These are phyloP conservation scores for Ptychochromis oligacanthus DNA, from an alignment of 2,113 vertebrate genomes.

Conservation along the genomic window DNA sequence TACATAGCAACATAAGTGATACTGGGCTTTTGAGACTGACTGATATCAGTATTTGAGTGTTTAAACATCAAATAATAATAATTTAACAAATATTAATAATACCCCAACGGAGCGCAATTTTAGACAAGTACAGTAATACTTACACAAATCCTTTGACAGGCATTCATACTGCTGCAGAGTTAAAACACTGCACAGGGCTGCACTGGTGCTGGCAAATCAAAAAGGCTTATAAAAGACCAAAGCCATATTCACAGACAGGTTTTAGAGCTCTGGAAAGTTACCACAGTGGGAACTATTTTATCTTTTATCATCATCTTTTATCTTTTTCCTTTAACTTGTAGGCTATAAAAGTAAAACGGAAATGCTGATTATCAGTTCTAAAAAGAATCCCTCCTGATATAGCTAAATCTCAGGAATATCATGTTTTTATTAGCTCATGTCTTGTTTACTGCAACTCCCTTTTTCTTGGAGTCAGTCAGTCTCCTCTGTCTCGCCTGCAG, in stretches of 20 bases:
- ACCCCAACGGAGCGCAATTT: background rate
- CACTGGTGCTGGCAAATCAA: background rate
- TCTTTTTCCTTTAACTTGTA: background rate
- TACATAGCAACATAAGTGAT: background rate
- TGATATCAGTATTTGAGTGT: background rate
- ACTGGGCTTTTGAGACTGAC: background rate
- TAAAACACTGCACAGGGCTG: background rate
- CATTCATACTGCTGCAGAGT: background rate
- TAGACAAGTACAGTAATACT: background rate
- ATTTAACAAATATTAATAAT: no score
- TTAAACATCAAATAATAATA: background rate
- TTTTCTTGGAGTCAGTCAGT: background rate
- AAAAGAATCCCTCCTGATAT: fast-evolving
- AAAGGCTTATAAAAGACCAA: background rate
- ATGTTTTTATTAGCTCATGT: background rate
- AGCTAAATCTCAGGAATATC: background rate
- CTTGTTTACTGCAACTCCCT: background rate
- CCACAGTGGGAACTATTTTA: background rate
- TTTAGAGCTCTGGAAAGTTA: background rate
- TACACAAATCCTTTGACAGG: background rate
- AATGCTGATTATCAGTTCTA: background rate
- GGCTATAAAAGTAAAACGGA: background rate
- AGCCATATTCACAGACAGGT: background rate
- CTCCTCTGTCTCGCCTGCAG: background rate
- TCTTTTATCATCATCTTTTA: fast-evolving